Evolutionary conservation across 2,797 vertebrate species (phyloP).

Genomic region (Podarcis lilfordi): DNA sequence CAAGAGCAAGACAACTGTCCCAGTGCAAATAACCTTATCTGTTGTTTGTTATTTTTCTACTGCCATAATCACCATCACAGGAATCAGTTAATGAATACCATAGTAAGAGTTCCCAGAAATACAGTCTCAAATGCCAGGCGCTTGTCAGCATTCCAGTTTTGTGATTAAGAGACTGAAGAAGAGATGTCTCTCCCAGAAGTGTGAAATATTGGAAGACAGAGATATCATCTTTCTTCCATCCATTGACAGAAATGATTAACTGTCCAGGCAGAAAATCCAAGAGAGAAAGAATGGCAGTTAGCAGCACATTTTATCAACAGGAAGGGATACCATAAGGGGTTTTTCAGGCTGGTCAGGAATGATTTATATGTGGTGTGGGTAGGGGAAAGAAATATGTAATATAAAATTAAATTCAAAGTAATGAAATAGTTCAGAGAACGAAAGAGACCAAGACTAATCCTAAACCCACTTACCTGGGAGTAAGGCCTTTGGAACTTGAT

Average conservation of each 20-base stretch:
- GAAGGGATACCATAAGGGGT: neutral
- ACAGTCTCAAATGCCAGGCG: neutral
- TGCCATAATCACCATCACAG: neutral
- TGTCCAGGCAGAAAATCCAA: neutral
- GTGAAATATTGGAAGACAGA: neutral
- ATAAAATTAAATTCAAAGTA: neutral
- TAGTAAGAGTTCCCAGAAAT: neutral
- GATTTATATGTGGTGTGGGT: neutral
- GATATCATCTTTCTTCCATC: neutral
- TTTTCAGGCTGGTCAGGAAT: neutral
- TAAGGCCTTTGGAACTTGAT: no score
- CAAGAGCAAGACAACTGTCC: slow-evolving; percentile 34
- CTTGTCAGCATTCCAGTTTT: neutral
- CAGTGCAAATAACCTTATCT: neutral
- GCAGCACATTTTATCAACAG: neutral
- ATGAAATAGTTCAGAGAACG: neutral
- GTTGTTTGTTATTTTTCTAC: neutral
- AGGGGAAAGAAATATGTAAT: neutral
- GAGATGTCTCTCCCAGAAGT: neutral
- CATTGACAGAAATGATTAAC: neutral
- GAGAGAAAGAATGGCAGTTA: neutral
- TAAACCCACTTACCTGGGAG: no score
- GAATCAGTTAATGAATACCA: neutral
- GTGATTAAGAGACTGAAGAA: neutral
- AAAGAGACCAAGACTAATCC: neutral